Evolutionary conservation across 1,140 invertebrate species (phyloP), one percentile per base, ranked within the genome.

Genomic region (Halesus radiatus): DNA sequence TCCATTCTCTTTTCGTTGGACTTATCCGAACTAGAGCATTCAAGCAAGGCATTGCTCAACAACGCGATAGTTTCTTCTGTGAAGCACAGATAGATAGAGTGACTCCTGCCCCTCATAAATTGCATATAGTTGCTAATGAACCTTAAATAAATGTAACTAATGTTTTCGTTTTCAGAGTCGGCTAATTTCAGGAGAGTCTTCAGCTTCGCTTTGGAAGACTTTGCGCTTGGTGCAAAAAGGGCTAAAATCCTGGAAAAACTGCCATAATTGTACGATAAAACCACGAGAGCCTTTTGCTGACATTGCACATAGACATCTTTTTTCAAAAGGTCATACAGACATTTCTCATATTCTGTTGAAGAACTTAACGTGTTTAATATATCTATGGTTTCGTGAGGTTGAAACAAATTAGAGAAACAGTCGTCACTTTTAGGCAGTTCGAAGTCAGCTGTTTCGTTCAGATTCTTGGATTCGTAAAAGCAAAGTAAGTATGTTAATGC

Each of bases 81-180:
- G 26, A 78, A 78, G 23, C 29, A 56, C 5, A 79, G 72, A 29
- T 83, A 79, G 10, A 83, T 78, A 15, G 68, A 77, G 32, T 3
- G 20, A 15, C 58, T 50, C 23, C 37, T 18, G 15, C 6, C 23
- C 32, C 16, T 26, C 22, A 29, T 68, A 8, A 16, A n/a, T 20
- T 53, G 15, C 16, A 83, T 68, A 62, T 58, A 88, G 18, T 84
- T 83, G 3, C 84, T 80, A 20, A 89, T 78, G 78, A 85, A 87
- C 18, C 85, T 81, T 53, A 90, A 83, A 79, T 88, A 89, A 16
- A 88, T 83, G 83, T 88, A 87, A 13, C 83, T 88, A n/a, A 88
- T 74, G 77, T 85, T 87, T 64, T 89, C 87, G 62, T 87, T 86
- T 78, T 87, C 87, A 16, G 80, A 85, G 22, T 86, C 76, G 4